A percentile compares a stretch with the other conserved stretches of the same genome.
phyloP scores from a whole-genome alignment of 2,113 vertebrate genomes.

The Seriola aureovittata region DNA sequence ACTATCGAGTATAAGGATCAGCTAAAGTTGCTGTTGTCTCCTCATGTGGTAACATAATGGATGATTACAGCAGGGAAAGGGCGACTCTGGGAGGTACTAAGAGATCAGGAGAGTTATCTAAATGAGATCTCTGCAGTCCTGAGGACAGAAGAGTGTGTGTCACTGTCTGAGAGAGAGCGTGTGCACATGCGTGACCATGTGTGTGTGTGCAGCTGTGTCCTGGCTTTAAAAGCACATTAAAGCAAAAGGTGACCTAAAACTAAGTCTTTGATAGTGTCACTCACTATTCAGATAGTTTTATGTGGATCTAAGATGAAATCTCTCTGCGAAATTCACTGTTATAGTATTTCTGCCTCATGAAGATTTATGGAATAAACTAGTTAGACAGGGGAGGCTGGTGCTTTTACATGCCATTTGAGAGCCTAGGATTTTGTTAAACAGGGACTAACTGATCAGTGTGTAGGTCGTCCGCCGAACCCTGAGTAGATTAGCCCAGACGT shows the following conservation, averaged over 20 bases:
- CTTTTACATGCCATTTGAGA: slow-evolving; percentile 8
- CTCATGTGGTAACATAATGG: slow-evolving; percentile 41
- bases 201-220: slow-evolving; percentile 26
- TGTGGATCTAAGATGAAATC: slow-evolving; percentile 12
- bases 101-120: slow-evolving; percentile 66
- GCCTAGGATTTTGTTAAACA: not conserved
- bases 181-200: slow-evolving; percentile 25
- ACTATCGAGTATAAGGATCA: slow-evolving; percentile 35
- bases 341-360: slow-evolving; percentile 4
- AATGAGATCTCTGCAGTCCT: slow-evolving; percentile 71
- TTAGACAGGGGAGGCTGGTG: not conserved
- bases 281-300: not conserved
- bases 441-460: not conserved
- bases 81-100: slow-evolving; percentile 42
- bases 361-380: not conserved
- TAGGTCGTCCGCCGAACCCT: slow-evolving; percentile 2
- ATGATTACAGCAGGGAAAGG: slow-evolving; percentile 45
- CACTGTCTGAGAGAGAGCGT: slow-evolving; percentile 18
- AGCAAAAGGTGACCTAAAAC: not conserved
- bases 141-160: slow-evolving; percentile 51
- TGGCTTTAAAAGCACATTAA: slow-evolving; percentile 29
- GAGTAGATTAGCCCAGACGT: slow-evolving; percentile 5
- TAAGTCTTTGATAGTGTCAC: not conserved
- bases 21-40: slow-evolving; percentile 51
- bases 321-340: not conserved